phyloP scores from a whole-genome alignment of 2,888 invertebrate species.

The Apamea sordens region DNA sequence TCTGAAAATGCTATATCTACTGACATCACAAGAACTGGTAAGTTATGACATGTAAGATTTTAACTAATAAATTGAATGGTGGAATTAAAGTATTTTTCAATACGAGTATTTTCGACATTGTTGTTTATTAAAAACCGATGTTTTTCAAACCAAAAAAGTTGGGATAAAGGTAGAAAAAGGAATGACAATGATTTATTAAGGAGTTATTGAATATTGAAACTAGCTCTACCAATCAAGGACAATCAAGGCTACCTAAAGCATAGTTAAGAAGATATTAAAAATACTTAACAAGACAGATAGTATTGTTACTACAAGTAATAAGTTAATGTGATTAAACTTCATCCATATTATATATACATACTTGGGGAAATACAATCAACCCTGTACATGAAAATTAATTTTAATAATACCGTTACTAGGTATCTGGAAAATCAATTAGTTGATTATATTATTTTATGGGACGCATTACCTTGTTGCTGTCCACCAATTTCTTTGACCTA shows the following conservation, averaged over 20 bases:
- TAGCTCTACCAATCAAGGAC: background rate
- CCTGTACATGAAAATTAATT: constrained; percentile 14
- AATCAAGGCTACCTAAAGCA: background rate
- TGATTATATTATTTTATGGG: constrained; percentile 27
- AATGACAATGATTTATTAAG: no score
- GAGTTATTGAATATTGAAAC: background rate
- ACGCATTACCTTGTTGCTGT: no score
- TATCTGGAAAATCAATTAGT: constrained; percentile 38
- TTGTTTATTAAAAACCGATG: no score
- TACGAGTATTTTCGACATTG: background rate
- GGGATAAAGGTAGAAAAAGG: no score
- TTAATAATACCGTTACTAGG: background rate
- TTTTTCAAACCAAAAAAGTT: background rate
- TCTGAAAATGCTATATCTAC: constrained; percentile 79
- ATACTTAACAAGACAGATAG: no score
- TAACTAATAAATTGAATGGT: background rate
- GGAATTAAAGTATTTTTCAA: background rate
- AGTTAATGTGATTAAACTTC: constrained; percentile 28
- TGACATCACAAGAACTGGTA: constrained; percentile 77
- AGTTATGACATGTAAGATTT: constrained; percentile 41
- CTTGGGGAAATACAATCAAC: constrained; percentile 18
- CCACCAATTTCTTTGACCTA: background rate
- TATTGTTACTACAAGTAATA: background rate
- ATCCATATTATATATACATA: background rate
- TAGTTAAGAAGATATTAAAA: no score